A percentile compares a stretch with the other conserved stretches of the same genome.
Conservation (phyloP, 2,113 vertebrate genomes). For the Nanger granti region DNA sequence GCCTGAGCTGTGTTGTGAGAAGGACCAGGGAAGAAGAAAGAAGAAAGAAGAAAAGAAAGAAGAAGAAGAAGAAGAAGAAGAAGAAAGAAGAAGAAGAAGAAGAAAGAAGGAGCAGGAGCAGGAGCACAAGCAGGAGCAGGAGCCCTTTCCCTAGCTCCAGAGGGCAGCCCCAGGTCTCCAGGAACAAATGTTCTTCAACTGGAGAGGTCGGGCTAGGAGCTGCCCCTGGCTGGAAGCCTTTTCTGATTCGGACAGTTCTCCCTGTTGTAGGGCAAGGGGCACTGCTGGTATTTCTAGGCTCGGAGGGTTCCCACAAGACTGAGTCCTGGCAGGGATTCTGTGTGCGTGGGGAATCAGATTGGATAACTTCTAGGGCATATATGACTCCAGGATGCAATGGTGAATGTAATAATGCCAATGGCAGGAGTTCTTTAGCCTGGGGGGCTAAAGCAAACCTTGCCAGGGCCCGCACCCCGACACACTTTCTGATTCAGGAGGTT, state of each 20-base stretch:
- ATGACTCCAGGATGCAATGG: neutral
- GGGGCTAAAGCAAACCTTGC: neutral
- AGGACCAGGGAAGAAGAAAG: neutral
- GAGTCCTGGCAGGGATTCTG: neutral
- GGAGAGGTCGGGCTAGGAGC: neutral
- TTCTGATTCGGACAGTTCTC: neutral
- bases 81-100: no score
- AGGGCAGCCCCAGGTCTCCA: neutral
- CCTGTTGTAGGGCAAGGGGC: neutral
- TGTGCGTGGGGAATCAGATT: neutral
- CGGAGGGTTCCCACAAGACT: neutral
- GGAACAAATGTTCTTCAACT: no score
- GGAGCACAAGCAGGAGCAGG: no score
- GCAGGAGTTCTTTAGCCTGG: neutral
- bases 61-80: no score
- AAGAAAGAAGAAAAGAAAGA: neutral
- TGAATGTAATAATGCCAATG: neutral
- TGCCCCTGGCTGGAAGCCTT: neutral
- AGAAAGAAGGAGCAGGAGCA: no score
- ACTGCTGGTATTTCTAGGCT: rapidly evolving
- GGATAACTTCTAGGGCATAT: neutral
- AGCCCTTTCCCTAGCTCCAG: neutral
- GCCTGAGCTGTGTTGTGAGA: neutral
- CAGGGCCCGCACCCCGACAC: no score
- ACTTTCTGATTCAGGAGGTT: neutral